Conservation (phyloP, 1,140 invertebrate genomes). For the Drosophila pruinosa region DNA sequence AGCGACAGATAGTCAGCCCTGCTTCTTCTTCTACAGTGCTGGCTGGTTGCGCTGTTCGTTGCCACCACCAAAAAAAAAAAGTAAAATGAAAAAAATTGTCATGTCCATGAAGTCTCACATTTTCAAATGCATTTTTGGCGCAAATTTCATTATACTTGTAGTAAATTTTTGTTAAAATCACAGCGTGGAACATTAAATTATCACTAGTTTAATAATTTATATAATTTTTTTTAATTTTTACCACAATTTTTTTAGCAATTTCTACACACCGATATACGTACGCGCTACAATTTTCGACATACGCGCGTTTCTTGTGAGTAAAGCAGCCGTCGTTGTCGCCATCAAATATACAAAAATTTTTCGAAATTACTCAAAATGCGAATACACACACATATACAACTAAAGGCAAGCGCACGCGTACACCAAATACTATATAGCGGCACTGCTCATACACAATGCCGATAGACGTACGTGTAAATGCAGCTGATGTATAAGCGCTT, state of each 20-base stretch:
- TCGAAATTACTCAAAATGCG: slow-evolving; percentile 80
- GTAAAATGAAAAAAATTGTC: slow-evolving; percentile 60
- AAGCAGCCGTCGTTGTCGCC: slow-evolving; percentile 71
- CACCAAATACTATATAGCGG: slow-evolving; percentile 24
- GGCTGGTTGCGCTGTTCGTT: slow-evolving; percentile 47
- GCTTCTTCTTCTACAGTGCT: slow-evolving; percentile 68
- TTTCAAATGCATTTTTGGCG: slow-evolving; percentile 71
- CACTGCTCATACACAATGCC: slow-evolving; percentile 33
- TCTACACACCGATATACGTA: slow-evolving; percentile 79
- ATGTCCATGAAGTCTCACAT: slow-evolving; percentile 80
- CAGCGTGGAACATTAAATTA: slow-evolving; percentile 39
- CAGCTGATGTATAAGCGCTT: slow-evolving; percentile 28
- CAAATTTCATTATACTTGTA: slow-evolving; percentile 46
- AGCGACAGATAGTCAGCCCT: slow-evolving; percentile 53
- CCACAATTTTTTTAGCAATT: slow-evolving; percentile 81
- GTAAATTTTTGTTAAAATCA: slow-evolving; percentile 28
- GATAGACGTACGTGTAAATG: slow-evolving; percentile 24
- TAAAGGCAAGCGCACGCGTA: slow-evolving; percentile 48
- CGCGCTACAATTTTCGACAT: slow-evolving; percentile 79
- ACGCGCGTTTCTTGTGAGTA: slow-evolving; percentile 79
- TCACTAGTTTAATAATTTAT: slow-evolving; percentile 61
- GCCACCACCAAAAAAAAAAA: slow-evolving; percentile 69
- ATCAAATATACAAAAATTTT: slow-evolving; percentile 82
- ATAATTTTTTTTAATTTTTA: slow-evolving; percentile 73
- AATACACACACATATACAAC: slow-evolving; percentile 65